phyloP scores from a whole-genome alignment of 2,797 vertebrate genomes.

The Picus viridis region DNA sequence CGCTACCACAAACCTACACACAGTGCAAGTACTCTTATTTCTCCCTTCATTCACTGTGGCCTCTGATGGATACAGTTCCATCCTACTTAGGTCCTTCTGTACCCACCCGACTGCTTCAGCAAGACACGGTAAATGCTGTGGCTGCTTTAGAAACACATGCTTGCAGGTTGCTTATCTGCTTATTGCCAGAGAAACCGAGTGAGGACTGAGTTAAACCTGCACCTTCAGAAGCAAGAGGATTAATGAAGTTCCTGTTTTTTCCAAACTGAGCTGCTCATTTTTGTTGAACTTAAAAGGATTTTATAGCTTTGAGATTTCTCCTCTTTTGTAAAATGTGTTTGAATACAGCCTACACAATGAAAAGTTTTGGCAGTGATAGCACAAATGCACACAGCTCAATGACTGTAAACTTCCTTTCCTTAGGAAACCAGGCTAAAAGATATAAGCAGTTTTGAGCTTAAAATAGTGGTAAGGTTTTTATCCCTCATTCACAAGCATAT shows the following conservation, averaged over 20 bases:
- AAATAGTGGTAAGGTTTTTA: not conserved
- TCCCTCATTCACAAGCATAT: not conserved
- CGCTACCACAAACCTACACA: not conserved
- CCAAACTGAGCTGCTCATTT: not conserved
- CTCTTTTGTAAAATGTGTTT: not conserved
- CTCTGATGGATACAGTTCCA: not conserved
- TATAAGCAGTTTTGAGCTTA: not conserved
- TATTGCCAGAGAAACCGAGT: not conserved
- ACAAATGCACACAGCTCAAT: not conserved
- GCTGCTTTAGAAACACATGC: not conserved
- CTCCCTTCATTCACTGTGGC: not conserved
- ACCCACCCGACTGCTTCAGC: not conserved
- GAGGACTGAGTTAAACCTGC: not conserved
- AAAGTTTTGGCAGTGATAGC: not conserved
- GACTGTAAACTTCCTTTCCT: not conserved
- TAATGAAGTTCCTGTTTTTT: not conserved
- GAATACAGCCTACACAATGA: not conserved
- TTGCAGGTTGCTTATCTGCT: not conserved
- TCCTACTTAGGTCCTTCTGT: not conserved
- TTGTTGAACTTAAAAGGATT: not conserved
- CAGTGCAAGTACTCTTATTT: not conserved
- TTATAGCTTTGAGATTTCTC: not conserved
- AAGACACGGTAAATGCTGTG: not conserved
- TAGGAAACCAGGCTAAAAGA: not conserved
- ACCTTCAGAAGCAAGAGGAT: not conserved